phyloP scores from a whole-genome alignment of 2,888 invertebrate genomes.

The Temnothorax unifasciatus region DNA sequence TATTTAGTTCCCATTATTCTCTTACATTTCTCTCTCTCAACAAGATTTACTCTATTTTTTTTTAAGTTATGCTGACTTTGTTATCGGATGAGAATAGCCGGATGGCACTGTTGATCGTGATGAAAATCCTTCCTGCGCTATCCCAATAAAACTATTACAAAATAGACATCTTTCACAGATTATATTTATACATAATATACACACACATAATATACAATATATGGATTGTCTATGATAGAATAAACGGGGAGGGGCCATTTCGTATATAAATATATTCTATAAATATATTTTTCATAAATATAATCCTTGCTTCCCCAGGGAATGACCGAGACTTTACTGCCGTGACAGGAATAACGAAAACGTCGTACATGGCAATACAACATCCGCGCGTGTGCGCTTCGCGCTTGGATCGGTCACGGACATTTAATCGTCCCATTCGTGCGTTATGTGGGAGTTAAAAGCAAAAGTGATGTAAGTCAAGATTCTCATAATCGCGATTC shows the following conservation, averaged over 20 bases:
- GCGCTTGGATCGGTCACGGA: constrained; percentile 15
- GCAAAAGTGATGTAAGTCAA: constrained; percentile 14
- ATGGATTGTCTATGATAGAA: constrained; percentile 39
- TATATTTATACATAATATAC: constrained; percentile 36
- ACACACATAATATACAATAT: neutral
- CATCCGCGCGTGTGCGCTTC: constrained; percentile 8
- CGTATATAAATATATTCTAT: constrained; percentile 15
- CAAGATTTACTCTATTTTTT: neutral
- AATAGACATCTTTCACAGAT: constrained; percentile 7
- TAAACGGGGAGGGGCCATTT: constrained; percentile 41
- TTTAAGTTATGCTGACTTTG: neutral
- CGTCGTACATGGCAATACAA: constrained; percentile 22
- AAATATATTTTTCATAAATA: constrained; percentile 41
- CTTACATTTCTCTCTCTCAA: neutral
- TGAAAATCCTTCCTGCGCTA: neutral
- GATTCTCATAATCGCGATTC: neutral
- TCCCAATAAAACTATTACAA: neutral
- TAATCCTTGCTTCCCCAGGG: constrained; percentile 40
- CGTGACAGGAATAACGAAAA: constrained; percentile 58
- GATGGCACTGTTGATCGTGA: neutral
- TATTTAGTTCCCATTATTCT: neutral
- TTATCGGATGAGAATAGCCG: neutral
- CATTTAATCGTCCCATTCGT: constrained; percentile 33
- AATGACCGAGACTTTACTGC: constrained; percentile 16
- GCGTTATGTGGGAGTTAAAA: constrained; percentile 24